A percentile compares a stretch with the other conserved stretches of the same genome.
Evolutionary conservation across 2,888 invertebrate genomes (phyloP).

Genomic region (Pantelozetes paolii): DNA sequence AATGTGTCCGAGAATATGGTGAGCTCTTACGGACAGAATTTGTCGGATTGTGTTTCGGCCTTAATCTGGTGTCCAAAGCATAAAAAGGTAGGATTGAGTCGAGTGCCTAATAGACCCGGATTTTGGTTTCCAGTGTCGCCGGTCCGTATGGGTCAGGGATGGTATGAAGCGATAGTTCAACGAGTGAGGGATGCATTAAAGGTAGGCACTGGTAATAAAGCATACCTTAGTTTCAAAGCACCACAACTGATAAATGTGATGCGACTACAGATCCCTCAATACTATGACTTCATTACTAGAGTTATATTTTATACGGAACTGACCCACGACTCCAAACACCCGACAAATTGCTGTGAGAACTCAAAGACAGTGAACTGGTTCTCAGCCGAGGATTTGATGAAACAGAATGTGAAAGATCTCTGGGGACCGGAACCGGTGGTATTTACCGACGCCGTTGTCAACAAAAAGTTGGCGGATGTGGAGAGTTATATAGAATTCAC

Average conservation of each 20-base stretch:
- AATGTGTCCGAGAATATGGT: not conserved
- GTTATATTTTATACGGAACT: slow-evolving; percentile 36
- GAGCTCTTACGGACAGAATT: not conserved
- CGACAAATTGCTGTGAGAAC: slow-evolving; percentile 25
- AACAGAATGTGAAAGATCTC: slow-evolving; percentile 12
- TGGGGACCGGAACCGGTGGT: slow-evolving; percentile 42
- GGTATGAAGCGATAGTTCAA: slow-evolving; percentile 37
- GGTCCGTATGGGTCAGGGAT: slow-evolving; percentile 20
- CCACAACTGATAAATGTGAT: slow-evolving; percentile 38
- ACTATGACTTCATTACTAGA: slow-evolving; percentile 33
- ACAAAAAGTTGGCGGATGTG: not conserved
- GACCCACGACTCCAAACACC: slow-evolving; percentile 23
- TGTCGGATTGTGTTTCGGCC: not conserved
- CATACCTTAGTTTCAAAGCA: slow-evolving; percentile 12
- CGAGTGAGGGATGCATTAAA: not conserved
- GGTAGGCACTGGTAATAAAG: slow-evolving; percentile 13
- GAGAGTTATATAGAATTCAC: slow-evolving; percentile 39
- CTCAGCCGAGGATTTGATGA: slow-evolving; percentile 1
- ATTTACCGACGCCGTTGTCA: slow-evolving; percentile 27
- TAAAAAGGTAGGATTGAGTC: slow-evolving; percentile 35
- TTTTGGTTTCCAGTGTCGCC: slow-evolving; percentile 38
- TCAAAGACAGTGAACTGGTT: slow-evolving; percentile 31
- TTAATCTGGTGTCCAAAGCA: slow-evolving; percentile 40
- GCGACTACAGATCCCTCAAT: slow-evolving; percentile 37
- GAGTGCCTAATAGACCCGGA: not conserved